phyloP scores from a whole-genome alignment of 2,797 vertebrate genomes.

The Myotis pilosus region DNA sequence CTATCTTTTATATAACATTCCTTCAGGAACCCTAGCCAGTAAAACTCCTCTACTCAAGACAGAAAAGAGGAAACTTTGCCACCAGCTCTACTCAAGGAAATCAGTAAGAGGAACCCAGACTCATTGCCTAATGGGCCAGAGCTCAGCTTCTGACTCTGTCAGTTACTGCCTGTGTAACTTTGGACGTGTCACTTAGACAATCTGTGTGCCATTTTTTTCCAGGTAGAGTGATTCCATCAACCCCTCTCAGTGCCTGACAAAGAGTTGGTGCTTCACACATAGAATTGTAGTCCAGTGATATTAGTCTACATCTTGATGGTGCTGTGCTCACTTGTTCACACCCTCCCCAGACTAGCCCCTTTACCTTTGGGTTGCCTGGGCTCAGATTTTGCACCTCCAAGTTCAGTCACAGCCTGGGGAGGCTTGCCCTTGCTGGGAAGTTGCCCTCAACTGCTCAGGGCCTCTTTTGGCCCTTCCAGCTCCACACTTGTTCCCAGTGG shows the following conservation, averaged over 20 bases:
- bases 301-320: neutral
- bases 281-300: neutral
- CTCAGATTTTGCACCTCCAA: neutral
- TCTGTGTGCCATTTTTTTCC: neutral
- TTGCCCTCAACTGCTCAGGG: neutral
- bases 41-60: neutral
- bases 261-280: neutral
- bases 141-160: neutral
- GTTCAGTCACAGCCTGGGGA: neutral
- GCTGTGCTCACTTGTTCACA: neutral
- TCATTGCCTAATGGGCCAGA: neutral
- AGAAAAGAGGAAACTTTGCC: slow-evolving; percentile 7
- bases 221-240: neutral
- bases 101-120: neutral
- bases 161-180: neutral
- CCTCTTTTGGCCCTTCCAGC: neutral
- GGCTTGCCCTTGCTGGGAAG: neutral
- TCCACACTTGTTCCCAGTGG: neutral
- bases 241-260: neutral
- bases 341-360: neutral
- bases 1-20: neutral
- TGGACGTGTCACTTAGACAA: neutral
- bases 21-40: neutral
- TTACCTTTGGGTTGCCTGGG: neutral
- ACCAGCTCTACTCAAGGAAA: neutral